These are phyloP conservation scores for Protobothrops mucrosquamatus DNA, from an alignment of 2,113 vertebrate species.

Conservation along the genomic window DNA sequence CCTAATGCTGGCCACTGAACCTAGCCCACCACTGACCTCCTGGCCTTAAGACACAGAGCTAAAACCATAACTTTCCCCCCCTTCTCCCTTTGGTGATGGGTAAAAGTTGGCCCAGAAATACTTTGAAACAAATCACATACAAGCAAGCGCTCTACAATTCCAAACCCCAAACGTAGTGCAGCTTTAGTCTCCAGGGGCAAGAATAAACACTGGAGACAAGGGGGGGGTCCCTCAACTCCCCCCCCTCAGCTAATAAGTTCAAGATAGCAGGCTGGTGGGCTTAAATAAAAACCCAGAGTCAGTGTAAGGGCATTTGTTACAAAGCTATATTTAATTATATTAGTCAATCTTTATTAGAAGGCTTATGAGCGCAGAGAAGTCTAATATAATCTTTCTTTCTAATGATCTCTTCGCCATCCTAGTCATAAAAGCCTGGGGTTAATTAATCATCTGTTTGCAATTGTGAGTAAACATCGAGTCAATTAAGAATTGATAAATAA, in stretches of 20 bases:
- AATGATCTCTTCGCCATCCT: constrained; percentile 72
- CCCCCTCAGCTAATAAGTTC: constrained; percentile 66
- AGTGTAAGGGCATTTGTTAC: constrained; percentile 72
- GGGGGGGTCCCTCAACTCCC: constrained; percentile 68
- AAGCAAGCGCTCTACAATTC: constrained; percentile 47
- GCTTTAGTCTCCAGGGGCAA: constrained; percentile 46
- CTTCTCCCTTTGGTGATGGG: not conserved
- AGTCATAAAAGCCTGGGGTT: constrained; percentile 68
- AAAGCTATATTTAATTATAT: constrained; percentile 77
- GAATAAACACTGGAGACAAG: constrained; percentile 55
- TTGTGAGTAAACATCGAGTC: constrained; percentile 75
- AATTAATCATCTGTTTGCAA: constrained; percentile 77
- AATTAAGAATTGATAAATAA: constrained; percentile 78
- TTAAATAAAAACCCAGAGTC: constrained; percentile 74
- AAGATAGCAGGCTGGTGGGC: constrained; percentile 72
- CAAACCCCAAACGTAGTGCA: constrained; percentile 20
- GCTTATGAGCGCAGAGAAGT: constrained; percentile 67
- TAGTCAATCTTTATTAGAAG: constrained; percentile 78
- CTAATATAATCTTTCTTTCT: constrained; percentile 75
- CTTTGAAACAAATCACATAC: not conserved
- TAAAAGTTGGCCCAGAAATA: constrained; percentile 34
- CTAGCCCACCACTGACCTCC: constrained; percentile 24
- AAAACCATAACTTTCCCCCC: not conserved
- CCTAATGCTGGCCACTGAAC: constrained; percentile 18
- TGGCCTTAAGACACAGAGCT: constrained; percentile 13